Conservation (phyloP, 2,113 vertebrate species). For the Formicarius rufipectus region DNA sequence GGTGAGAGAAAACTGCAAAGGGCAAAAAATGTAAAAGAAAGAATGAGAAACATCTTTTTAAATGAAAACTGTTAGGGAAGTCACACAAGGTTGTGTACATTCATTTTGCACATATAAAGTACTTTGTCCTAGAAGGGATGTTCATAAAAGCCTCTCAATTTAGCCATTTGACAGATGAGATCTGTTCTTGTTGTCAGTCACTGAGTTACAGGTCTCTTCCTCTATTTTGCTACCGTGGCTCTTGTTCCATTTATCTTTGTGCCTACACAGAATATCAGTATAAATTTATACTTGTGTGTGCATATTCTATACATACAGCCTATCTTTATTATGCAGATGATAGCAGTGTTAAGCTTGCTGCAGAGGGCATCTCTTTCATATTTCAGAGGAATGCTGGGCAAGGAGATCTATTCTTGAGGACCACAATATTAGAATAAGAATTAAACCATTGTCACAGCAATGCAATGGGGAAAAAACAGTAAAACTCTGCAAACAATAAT, state of each 20-base stretch:
- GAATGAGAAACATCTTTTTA: neutral
- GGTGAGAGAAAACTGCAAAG: neutral
- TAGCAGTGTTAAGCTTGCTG: constrained; percentile 5
- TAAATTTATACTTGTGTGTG: constrained; percentile 42
- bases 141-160: constrained; percentile 25
- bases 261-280: neutral
- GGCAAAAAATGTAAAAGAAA: neutral
- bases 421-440: constrained; percentile 32
- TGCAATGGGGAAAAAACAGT: neutral
- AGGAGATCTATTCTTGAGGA: constrained; percentile 22
- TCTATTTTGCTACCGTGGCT: neutral
- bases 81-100: neutral
- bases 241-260: constrained; percentile 49
- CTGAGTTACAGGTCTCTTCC: neutral
- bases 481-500: constrained; percentile 4
- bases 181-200: constrained; percentile 39
- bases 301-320: constrained; percentile 12
- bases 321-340: constrained; percentile 67
- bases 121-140: neutral
- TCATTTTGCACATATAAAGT: neutral
- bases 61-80: neutral
- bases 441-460: neutral
- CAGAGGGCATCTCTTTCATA: constrained; percentile 20
- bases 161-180: constrained; percentile 44
- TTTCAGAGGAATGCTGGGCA: constrained; percentile 7